A percentile compares a stretch with the other conserved stretches of the same genome.
These are phyloP conservation scores for Imbricaverruca yamaguchii DNA, from an alignment of 2,888 invertebrate species.

Conservation along the genomic window DNA sequence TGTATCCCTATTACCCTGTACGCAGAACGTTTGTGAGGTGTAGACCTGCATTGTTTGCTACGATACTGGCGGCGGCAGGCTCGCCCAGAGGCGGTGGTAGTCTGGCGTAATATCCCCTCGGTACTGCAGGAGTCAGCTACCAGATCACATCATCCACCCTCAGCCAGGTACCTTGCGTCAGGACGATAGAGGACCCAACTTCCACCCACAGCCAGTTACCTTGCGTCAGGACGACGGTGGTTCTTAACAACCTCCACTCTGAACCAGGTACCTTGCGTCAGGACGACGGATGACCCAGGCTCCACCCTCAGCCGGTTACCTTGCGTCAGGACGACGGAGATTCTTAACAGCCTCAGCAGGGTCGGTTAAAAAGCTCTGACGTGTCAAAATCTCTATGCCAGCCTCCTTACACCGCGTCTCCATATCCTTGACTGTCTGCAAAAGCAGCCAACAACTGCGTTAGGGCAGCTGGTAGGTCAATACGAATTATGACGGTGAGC, in stretches of 20 bases:
- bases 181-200: no score
- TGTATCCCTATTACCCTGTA: no score
- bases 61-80: no score
- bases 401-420: conserved; percentile 86
- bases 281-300: no score
- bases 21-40: no score
- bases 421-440: conserved; percentile 90
- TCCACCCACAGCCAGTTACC: neutral
- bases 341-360: conserved; percentile 94
- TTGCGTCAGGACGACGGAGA: conserved; percentile 30
- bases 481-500: no score
- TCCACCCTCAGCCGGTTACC: neutral
- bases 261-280: conserved; percentile 40
- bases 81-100: no score
- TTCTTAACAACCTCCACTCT: conserved; percentile 96
- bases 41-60: no score
- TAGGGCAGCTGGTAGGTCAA: no score
- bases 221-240: conserved; percentile 30
- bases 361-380: conserved; percentile 95
- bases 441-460: conserved; percentile 23
- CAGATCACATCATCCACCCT: conserved; percentile 83
- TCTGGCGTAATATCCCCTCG: no score
- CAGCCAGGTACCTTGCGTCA: conserved; percentile 40
- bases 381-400: conserved; percentile 88
- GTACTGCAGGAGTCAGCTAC: no score